Percentiles rank a stretch among this genome's conserved stretches.
Conservation (phyloP, 2,797 vertebrate species). For the Pantherophis alleghaniensis region DNA sequence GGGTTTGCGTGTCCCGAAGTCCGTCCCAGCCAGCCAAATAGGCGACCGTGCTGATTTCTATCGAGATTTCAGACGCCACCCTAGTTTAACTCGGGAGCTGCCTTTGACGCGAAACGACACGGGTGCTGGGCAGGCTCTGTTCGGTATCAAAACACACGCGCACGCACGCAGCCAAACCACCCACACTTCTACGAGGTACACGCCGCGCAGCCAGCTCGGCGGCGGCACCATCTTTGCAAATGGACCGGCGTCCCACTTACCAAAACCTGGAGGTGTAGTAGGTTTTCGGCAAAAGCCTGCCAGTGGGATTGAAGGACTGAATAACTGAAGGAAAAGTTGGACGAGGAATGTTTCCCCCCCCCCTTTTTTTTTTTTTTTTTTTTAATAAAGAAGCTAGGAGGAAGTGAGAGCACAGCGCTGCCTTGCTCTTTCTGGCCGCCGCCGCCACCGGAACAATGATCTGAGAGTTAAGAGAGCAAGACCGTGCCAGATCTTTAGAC, state of each 20-base stretch:
- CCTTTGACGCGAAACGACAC: conserved; percentile 49
- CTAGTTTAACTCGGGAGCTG: conserved; percentile 24
- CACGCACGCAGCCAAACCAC: neutral
- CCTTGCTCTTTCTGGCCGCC: conserved; percentile 56
- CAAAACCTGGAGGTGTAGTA: conserved; percentile 68
- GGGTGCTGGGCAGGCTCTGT: conserved; percentile 47
- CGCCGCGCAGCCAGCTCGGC: conserved; percentile 42
- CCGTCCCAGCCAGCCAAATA: conserved; percentile 45
- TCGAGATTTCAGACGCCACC: neutral
- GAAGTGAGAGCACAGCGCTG: conserved; percentile 63
- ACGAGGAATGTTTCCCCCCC: conserved; percentile 9
- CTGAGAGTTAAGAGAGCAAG: conserved; percentile 65
- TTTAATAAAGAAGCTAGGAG: conserved; percentile 49
- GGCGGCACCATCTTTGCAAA: conserved; percentile 58
- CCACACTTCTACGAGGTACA: conserved; percentile 20
- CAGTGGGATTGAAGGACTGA: conserved; percentile 65
- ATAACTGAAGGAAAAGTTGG: conserved; percentile 63
- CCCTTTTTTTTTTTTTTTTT: neutral
- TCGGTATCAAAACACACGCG: conserved; percentile 26
- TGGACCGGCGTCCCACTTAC: conserved; percentile 70
- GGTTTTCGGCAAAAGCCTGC: conserved; percentile 66
- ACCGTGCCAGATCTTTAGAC: conserved; percentile 61
- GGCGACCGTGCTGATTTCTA: neutral
- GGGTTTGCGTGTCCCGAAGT: conserved; percentile 32
- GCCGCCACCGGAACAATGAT: conserved; percentile 69